Base-by-base conservation (phyloP, 30 jellyfish, hydroid and myxozoan genomes). In the Aurelia sp. region DNA sequence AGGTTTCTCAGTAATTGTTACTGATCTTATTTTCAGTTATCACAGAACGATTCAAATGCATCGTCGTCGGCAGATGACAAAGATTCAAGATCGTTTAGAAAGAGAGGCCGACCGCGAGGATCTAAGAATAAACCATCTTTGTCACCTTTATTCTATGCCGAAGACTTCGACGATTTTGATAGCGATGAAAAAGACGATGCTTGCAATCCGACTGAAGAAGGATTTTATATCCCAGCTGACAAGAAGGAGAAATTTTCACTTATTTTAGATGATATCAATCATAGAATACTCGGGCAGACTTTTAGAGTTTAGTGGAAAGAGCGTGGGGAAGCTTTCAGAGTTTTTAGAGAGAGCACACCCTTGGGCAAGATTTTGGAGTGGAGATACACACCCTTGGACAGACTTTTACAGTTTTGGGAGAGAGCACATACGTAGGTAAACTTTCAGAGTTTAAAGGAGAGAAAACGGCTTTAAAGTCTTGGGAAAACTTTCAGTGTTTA, bases 61-160 rank as follows among this genome's bases (percentile, higher is more conserved):
- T 59, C 69, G 33, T 59, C 69, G 33, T 16, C 87, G 22, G 61
- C 62, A 20, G 85, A 73, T 7, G 91, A 68, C 12, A 67, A 31
- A 27, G 91, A 81, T 53, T 64, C 82, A 16, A 84, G 66, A 47
- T 22, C 47, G 20, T 63, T 40, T 61, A 60, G 93, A 22, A 84
- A 84, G 31, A 51, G 93, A 44, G 93, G 93, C 48, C 66, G 93
- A 40, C 93, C 93, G 13, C 69, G 93, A 24, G 93, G 93, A 4
- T 72, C 93, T 16, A 72, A 77, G 53, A 84, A 60, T n/a, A 84
- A 72, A 19, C 33, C 93, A 0, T n/a, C 87, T 7, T 55, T 70
- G 68, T 63, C 88, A 16, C 93, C 93, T n/a, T 19, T 84, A 60
- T 84, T 84, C 61, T 84, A 84, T 35, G 93, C 93, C 3, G 93